Conservation (phyloP, 2,888 invertebrate genomes). For the Campoplex nolae region DNA sequence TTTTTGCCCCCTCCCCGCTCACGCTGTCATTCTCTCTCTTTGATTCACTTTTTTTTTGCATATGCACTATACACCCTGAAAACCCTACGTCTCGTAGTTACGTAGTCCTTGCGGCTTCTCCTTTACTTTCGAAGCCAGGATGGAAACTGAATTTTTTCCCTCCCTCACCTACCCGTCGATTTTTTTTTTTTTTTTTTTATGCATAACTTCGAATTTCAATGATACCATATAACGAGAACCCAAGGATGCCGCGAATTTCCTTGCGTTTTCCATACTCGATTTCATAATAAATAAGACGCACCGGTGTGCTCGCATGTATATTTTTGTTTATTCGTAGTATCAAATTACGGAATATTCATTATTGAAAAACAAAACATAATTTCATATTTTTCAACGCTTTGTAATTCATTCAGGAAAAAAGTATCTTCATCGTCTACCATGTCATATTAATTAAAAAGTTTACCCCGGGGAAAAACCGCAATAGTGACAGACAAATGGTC, state of each 20-base stretch:
- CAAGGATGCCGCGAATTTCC: not conserved
- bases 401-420: constrained; percentile 28
- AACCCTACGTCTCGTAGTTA: constrained; percentile 53
- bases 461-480: constrained; percentile 30
- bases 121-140: constrained; percentile 33
- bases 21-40: constrained; percentile 13
- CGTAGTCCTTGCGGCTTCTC: constrained; percentile 53
- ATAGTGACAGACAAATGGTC: constrained; percentile 78
- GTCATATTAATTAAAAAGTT: constrained; percentile 82
- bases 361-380: not conserved
- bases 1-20: constrained; percentile 6
- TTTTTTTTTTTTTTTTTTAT: not conserved
- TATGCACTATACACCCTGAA: constrained; percentile 9
- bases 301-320: not conserved
- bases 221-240: constrained; percentile 15
- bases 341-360: not conserved
- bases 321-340: not conserved
- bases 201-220: not conserved
- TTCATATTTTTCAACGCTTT: not conserved
- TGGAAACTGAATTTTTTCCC: constrained; percentile 38
- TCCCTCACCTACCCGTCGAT: constrained; percentile 27
- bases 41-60: constrained; percentile 22
- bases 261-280: not conserved
- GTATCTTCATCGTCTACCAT: constrained; percentile 23
- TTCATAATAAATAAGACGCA: constrained; percentile 7